These are phyloP conservation scores for Melipona beecheii DNA, from an alignment of 2,888 invertebrate genomes.

Conservation along the genomic window DNA sequence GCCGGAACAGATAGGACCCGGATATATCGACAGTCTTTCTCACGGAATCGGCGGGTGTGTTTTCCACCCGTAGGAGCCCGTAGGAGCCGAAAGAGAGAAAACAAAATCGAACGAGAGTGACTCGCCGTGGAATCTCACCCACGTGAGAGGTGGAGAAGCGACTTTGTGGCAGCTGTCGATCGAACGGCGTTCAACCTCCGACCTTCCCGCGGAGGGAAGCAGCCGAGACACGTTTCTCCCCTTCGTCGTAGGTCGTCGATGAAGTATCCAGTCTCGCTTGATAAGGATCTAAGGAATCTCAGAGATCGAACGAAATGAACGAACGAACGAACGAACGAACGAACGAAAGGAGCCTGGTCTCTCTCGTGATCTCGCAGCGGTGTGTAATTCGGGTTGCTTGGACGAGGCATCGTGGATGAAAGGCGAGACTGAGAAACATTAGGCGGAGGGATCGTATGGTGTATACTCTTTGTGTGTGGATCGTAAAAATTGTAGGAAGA, in stretches of 20 bases:
- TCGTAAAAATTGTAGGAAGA: slow-evolving; percentile 54
- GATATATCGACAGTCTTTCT: slow-evolving; percentile 34
- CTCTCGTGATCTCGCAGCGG: slow-evolving; percentile 28
- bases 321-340: slow-evolving; percentile 44
- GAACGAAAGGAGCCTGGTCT: slow-evolving; percentile 22
- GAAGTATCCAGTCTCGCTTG: slow-evolving; percentile 65
- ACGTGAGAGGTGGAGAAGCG: slow-evolving; percentile 57
- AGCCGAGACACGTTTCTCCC: slow-evolving; percentile 46
- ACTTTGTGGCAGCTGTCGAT: slow-evolving; percentile 73
- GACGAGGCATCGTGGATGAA: slow-evolving; percentile 24
- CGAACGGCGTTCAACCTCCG: slow-evolving; percentile 70
- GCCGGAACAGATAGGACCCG: not conserved
- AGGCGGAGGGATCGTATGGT: slow-evolving; percentile 20
- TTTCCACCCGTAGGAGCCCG: slow-evolving; percentile 7
- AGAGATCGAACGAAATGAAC: slow-evolving; percentile 52
- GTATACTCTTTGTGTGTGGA: not conserved
- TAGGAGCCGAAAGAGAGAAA: slow-evolving; percentile 38
- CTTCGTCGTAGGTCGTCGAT: slow-evolving; percentile 67
- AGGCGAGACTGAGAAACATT: slow-evolving; percentile 45
- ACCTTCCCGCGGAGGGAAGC: slow-evolving; percentile 54
- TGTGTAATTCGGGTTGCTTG: slow-evolving; percentile 68
- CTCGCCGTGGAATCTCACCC: slow-evolving; percentile 64
- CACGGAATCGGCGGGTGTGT: not conserved
- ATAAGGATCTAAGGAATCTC: slow-evolving; percentile 67
- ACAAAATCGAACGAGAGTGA: slow-evolving; percentile 46